phyloP scores from a whole-genome alignment of 35 echinoderm and acorn worm genomes.

The Eucidaris tribuloides region DNA sequence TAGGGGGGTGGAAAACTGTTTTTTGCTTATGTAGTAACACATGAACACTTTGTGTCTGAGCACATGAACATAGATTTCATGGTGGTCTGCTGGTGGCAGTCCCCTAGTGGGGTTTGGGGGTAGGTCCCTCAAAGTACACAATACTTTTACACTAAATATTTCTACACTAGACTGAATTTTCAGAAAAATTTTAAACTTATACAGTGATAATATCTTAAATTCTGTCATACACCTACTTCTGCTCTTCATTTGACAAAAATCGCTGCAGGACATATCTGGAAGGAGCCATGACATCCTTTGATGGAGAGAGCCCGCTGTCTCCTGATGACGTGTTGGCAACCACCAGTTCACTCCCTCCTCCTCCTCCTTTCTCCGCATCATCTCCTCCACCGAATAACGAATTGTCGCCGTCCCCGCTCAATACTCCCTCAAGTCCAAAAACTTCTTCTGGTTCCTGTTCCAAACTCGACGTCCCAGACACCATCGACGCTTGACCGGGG shows the following conservation, averaged over 20 bases:
- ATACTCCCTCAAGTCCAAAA: neutral
- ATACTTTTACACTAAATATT: too few relatives aligned
- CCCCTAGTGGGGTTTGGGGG: too few relatives aligned
- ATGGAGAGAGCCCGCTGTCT: neutral
- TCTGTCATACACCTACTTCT: neutral
- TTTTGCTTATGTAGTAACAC: too few relatives aligned
- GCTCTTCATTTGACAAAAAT: constrained; percentile 10
- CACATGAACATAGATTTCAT: too few relatives aligned
- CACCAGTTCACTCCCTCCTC: neutral
- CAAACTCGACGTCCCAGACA: neutral
- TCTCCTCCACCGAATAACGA: neutral
- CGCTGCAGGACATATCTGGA: neutral
- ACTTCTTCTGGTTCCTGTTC: neutral
- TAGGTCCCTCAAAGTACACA: too few relatives aligned
- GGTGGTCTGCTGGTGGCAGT: too few relatives aligned
- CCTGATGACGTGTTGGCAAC: too few relatives aligned
- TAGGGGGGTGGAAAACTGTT: too few relatives aligned
- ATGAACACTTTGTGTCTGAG: too few relatives aligned
- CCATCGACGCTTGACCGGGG: neutral
- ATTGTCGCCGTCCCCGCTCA: neutral
- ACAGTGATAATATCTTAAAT: too few relatives aligned
- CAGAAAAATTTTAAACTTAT: neutral
- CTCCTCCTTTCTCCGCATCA: neutral
- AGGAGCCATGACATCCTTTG: neutral
- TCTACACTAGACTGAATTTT: neutral